phyloP scores from a whole-genome alignment of 2,797 vertebrate genomes.

The Epinephelus awoara region DNA sequence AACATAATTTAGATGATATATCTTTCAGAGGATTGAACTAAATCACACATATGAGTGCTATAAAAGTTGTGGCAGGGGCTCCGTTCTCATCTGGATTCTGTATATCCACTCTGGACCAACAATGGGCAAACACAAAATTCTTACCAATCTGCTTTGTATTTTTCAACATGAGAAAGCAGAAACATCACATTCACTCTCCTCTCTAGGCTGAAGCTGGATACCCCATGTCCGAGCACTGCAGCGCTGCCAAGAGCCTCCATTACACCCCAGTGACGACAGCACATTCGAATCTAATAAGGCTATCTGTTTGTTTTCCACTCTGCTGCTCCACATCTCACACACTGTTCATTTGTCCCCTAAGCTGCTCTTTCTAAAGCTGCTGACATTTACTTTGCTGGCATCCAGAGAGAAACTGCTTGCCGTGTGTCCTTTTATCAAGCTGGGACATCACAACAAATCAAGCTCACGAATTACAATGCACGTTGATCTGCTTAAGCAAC shows the following conservation, averaged over 20 bases:
- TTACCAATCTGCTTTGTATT: slow-evolving; percentile 45
- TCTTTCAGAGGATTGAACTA: slow-evolving; percentile 49
- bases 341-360: slow-evolving; percentile 60
- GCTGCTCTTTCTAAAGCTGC: slow-evolving; percentile 66
- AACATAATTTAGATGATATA: slow-evolving; percentile 62
- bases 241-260: slow-evolving; percentile 63
- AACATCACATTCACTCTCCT: slow-evolving; percentile 48
- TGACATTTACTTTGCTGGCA: slow-evolving; percentile 61
- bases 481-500: slow-evolving; percentile 43
- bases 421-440: slow-evolving; percentile 42
- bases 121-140: slow-evolving; percentile 37
- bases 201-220: slow-evolving; percentile 50
- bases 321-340: slow-evolving; percentile 63
- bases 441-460: slow-evolving; percentile 48
- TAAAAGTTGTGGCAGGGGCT: slow-evolving; percentile 36
- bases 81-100: slow-evolving; percentile 54
- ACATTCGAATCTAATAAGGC: slow-evolving; percentile 74
- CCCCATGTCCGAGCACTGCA: slow-evolving; percentile 40
- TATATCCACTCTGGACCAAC: slow-evolving; percentile 22
- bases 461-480: slow-evolving; percentile 41
- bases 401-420: slow-evolving; percentile 30
- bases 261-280: slow-evolving; percentile 66
- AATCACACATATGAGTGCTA: slow-evolving; percentile 46
- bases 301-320: slow-evolving; percentile 76
- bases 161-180: slow-evolving; percentile 51